Conservation (phyloP, 2,888 invertebrate genomes). For the Crossocerus cetratus region DNA sequence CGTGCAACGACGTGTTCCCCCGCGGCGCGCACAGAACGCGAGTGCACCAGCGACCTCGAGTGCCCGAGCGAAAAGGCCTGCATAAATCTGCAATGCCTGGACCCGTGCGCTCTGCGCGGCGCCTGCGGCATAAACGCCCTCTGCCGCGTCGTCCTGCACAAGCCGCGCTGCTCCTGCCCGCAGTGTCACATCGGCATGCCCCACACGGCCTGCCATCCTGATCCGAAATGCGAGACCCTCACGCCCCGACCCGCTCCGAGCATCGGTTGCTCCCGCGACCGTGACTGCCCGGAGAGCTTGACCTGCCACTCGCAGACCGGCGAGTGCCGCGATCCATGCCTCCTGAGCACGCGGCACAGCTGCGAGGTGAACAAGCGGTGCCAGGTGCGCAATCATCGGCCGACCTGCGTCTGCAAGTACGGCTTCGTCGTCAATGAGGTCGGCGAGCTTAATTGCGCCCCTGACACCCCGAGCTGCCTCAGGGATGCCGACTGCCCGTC, state of each 20-base stretch:
- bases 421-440: conserved; percentile 92
- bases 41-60: conserved; percentile 94
- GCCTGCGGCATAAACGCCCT: conserved; percentile 94
- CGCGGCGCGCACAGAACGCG: conserved; percentile 80
- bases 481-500: conserved; percentile 90
- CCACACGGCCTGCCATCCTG: conserved; percentile 86
- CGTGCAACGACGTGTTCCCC: conserved; percentile 6
- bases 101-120: conserved; percentile 92
- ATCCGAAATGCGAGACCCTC: conserved; percentile 86
- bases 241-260: conserved; percentile 81
- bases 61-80: conserved; percentile 95
- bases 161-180: conserved; percentile 92
- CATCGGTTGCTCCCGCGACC: conserved; percentile 82
- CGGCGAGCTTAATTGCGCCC: conserved; percentile 92
- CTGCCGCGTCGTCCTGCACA: conserved; percentile 90
- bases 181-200: conserved; percentile 92
- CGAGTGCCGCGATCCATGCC: conserved; percentile 89
- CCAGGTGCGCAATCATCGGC: conserved; percentile 90
- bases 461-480: conserved; percentile 88
- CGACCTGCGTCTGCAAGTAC: conserved; percentile 92
- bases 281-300: conserved; percentile 86
- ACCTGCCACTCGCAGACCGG: conserved; percentile 85
- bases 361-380: conserved; percentile 92
- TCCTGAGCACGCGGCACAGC: conserved; percentile 80
- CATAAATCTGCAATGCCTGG: conserved; percentile 92